phyloP scores from a whole-genome alignment of 2,888 invertebrate species.

The Pristionchus fissidentatus region DNA sequence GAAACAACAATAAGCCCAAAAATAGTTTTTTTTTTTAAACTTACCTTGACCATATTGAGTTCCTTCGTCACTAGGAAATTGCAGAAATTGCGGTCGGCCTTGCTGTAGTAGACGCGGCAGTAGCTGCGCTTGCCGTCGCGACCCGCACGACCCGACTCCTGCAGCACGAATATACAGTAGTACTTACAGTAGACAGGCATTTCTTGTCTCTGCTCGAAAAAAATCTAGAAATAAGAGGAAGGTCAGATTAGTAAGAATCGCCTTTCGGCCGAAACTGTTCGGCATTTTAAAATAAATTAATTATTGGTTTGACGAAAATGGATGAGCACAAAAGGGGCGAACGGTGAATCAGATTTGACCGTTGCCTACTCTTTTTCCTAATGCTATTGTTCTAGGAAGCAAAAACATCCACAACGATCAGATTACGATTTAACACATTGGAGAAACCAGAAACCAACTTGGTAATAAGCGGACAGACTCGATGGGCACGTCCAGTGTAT shows the following conservation, averaged over 20 bases:
- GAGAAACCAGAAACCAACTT: constrained; percentile 78
- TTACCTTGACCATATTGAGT: constrained; percentile 74
- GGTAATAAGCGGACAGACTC: constrained; percentile 94
- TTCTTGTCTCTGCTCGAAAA: neutral
- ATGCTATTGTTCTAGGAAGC: too few species aligned
- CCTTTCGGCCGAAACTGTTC: too few species aligned
- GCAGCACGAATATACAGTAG: neutral
- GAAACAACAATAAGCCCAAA: neutral
- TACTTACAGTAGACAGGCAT: neutral
- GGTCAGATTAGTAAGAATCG: too few species aligned
- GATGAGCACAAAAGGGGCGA: too few species aligned
- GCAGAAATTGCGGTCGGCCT: constrained; percentile 86
- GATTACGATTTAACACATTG: neutral
- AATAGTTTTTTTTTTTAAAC: neutral
- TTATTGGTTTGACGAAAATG: too few species aligned
- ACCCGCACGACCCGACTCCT: constrained; percentile 93
- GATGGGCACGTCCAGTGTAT: constrained; percentile 96
- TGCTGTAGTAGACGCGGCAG: constrained; percentile 92
- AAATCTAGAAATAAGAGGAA: neutral
- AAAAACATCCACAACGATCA: too few species aligned
- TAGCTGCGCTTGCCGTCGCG: constrained; percentile 90
- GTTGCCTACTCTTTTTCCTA: too few species aligned
- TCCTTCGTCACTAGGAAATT: constrained; percentile 86
- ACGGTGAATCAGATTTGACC: too few species aligned
- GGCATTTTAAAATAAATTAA: too few species aligned